Percentiles rank a stretch among this genome's conserved stretches.
Conservation (phyloP, 1,140 invertebrate species). For the Prorops nasuta region DNA sequence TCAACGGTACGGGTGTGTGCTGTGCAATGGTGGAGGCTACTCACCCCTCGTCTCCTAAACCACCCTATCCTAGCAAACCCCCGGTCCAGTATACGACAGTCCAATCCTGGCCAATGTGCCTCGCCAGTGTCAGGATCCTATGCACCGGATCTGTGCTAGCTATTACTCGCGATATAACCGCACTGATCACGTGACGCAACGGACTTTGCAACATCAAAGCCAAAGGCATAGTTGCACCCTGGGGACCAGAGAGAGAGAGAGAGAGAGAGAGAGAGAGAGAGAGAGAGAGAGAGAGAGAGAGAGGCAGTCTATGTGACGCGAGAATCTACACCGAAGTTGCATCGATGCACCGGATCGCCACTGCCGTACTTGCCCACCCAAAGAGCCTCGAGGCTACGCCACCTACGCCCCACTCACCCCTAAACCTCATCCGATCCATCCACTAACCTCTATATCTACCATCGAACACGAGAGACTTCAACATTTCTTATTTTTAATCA, state of each 20-base stretch:
- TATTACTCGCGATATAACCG: constrained; percentile 48
- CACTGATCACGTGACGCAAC: constrained; percentile 42
- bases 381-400: constrained; percentile 1
- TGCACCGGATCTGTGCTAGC: constrained; percentile 11
- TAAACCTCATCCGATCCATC: no score
- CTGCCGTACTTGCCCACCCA: constrained; percentile 15
- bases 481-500: no score
- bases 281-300: background rate
- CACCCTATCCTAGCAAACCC: background rate
- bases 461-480: no score
- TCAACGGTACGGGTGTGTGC: background rate
- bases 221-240: constrained; percentile 53
- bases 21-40: background rate
- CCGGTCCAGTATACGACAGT: background rate
- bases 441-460: no score
- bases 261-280: background rate
- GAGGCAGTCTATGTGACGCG: background rate
- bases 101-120: constrained; percentile 7
- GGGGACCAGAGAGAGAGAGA: no score
- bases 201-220: constrained; percentile 52
- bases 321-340: background rate
- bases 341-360: constrained; percentile 8
- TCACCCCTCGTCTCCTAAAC: background rate
- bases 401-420: no score
- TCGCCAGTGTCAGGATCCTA: constrained; percentile 21